Evolutionary conservation across 1,140 invertebrate genomes (phyloP).

Genomic region (Drosophila ercepeae): DNA sequence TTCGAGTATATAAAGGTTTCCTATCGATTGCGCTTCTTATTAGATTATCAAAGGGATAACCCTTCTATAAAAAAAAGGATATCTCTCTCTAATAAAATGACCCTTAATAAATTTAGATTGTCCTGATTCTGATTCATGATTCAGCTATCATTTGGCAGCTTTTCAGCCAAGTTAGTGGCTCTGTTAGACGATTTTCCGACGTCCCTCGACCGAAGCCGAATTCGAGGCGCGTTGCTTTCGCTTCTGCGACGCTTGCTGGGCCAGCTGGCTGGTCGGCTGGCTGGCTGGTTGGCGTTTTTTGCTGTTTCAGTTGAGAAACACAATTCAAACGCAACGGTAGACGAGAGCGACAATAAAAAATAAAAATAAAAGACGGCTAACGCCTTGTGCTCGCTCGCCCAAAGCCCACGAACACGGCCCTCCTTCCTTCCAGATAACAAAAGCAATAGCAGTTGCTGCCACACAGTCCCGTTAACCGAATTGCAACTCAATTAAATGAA

Average conservation of each 20-base stretch:
- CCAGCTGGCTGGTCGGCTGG: not conserved
- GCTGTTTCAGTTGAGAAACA: slow-evolving; percentile 59
- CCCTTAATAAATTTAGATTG: no score
- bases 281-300: slow-evolving; percentile 20
- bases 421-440: not conserved
- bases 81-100: no score
- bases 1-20: no score
- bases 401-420: not conserved
- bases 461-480: slow-evolving; percentile 2
- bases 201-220: slow-evolving; percentile 18
- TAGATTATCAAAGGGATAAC: no score
- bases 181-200: slow-evolving; percentile 1
- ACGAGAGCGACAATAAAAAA: no score
- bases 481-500: slow-evolving; percentile 16
- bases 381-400: slow-evolving; percentile 2
- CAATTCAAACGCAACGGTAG: slow-evolving; percentile 67
- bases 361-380: not conserved
- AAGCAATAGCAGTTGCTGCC: not conserved
- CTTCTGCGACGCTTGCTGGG: no score
- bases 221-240: no score
- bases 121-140: no score
- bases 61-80: no score
- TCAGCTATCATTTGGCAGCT: not conserved
- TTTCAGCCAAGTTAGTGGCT: not conserved
- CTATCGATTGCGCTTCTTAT: no score